Base-by-base conservation (phyloP, 2,888 invertebrate genomes). In the Caenorhabditis wallacei region DNA sequence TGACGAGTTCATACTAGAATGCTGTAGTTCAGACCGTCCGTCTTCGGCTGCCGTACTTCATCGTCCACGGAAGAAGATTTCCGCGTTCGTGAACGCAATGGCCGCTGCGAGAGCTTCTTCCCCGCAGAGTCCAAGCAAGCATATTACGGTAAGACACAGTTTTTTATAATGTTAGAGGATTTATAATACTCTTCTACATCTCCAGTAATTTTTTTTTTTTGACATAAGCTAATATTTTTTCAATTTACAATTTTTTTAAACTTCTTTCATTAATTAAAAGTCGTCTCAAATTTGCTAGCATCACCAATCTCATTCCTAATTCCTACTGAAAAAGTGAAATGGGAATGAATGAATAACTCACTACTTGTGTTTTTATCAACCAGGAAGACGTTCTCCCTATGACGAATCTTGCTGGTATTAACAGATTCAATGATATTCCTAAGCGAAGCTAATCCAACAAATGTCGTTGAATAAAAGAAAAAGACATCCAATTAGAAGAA, bases 101-200 rank as follows among this genome's bases (percentile, higher is more conserved):
- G 81, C 85, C 43, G 57, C 83, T 4, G 76, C 71, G 13, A 68
- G 87, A 70, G 82, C 76, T 8, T 66, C 69, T 10, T 80, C 87
- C 7, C 87, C 87, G 18, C 85, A 85, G 43, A 85, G 85, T 51
- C 89, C 89, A 7, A 87, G 87, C 24, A 88, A 85, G 72, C 87
- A 89, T 24, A 89, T 90, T 56, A 89, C 89, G 74, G 87, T 87
- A n/a, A 40, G 85, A 75, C 24, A 1, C n/a, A 40, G 22, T 48
- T 35, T 57, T 18, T 3, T 43, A 7, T n/a, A n/a, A n/a, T n/a
- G n/a, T n/a, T n/a, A n/a, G n/a, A n/a, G n/a, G n/a, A n/a, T n/a
- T n/a, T n/a, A n/a, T n/a, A n/a, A n/a, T n/a, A n/a, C n/a, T n/a
- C n/a, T n/a, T n/a, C n/a, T n/a, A n/a, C n/a, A n/a, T n/a, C n/a